Evolutionary conservation across 2,113 vertebrate species (phyloP).

Genomic region (Phyllostomus discolor): DNA sequence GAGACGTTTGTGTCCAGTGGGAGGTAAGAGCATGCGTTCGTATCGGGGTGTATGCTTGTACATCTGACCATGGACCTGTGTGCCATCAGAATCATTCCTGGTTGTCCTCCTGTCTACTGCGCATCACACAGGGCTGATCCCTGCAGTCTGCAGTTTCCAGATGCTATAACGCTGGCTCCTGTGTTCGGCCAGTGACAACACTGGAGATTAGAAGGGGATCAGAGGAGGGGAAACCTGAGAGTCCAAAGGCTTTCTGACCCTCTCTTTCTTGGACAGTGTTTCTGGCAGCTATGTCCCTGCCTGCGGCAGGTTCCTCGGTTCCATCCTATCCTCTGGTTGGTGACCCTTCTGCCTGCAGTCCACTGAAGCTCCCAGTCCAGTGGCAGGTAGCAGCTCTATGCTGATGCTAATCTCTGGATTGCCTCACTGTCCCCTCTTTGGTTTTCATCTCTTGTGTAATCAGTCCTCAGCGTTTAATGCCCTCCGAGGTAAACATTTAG

Average conservation of each 20-base stretch:
- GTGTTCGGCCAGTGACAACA: background rate
- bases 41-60: background rate
- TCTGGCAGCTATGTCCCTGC: background rate
- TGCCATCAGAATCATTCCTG: background rate
- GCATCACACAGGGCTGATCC: background rate
- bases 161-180: background rate
- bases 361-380: background rate
- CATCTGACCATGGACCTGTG: background rate
- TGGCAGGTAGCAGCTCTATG: rapidly evolving
- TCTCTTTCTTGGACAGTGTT: background rate
- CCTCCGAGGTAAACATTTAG: background rate
- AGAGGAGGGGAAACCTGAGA: too few species aligned
- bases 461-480: background rate
- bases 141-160: too few species aligned
- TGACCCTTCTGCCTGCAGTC: background rate
- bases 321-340: background rate
- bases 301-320: background rate
- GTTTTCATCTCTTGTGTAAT: background rate
- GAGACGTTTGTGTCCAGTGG: conserved; percentile 87
- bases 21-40: conserved; percentile 81
- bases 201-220: background rate
- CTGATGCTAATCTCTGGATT: background rate
- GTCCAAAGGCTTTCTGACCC: background rate
- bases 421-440: background rate
- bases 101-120: too few species aligned